phyloP scores from a whole-genome alignment of 2,888 invertebrate species.

The Volucella zonaria region DNA sequence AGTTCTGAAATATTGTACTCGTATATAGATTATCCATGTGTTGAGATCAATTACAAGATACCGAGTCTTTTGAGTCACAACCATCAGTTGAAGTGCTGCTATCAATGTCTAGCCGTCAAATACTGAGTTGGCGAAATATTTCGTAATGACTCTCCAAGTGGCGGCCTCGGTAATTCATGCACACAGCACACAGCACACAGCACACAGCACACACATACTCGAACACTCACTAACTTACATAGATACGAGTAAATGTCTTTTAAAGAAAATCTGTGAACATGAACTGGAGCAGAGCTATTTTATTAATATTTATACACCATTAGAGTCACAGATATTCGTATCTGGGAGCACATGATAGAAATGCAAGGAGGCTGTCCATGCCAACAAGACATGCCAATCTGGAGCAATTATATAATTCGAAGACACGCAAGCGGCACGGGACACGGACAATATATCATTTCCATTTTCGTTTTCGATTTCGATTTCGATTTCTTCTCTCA shows the following conservation, averaged over 20 bases:
- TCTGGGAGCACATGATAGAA: conserved; percentile 55
- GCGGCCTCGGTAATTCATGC: conserved; percentile 22
- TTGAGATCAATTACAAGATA: conserved; percentile 51
- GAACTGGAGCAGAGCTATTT: conserved; percentile 34
- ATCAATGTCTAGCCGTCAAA: conserved; percentile 40
- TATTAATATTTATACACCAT: conserved; percentile 71
- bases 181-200: too few relatives aligned
- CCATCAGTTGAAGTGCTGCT: conserved; percentile 3
- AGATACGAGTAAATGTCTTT: not conserved
- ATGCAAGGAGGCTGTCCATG: conserved; percentile 61
- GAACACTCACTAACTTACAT: not conserved
- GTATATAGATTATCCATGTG: conserved; percentile 20
- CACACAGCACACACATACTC: not conserved
- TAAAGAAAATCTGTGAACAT: conserved; percentile 9
- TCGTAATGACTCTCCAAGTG: conserved; percentile 51
- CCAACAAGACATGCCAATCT: conserved; percentile 60
- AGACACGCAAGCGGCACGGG: conserved; percentile 75
- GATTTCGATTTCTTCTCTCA: conserved; percentile 23
- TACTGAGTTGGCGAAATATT: conserved; percentile 40
- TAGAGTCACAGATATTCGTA: conserved; percentile 52
- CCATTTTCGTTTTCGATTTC: conserved; percentile 64
- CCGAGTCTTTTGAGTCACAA: conserved; percentile 24
- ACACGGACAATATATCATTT: conserved; percentile 75
- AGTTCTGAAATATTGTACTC: too few relatives aligned
- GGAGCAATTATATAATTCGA: conserved; percentile 73